Percentiles rank a stretch among this genome's conserved stretches.
Conservation (phyloP, 2,888 invertebrate species). For the Caenorhabditis sp. region DNA sequence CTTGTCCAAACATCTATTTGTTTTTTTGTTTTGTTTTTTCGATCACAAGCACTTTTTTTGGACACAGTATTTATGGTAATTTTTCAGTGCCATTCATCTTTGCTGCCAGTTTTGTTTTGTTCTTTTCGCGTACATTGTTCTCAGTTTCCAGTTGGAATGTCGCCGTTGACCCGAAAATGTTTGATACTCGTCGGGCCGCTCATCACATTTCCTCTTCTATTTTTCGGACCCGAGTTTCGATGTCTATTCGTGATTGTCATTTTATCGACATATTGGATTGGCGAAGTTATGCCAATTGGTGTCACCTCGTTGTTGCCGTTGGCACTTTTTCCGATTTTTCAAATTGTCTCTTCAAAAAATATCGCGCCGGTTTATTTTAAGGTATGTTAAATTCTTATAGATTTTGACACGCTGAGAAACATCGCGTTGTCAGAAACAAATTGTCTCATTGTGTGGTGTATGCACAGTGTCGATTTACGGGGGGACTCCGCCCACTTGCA, state of each 20-base stretch:
- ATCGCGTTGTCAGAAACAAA: not conserved
- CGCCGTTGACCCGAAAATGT: not conserved
- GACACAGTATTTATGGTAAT: too few species aligned
- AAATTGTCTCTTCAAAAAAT: slow-evolving; percentile 43
- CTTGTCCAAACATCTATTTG: too few species aligned
- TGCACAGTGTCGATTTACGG: too few species aligned
- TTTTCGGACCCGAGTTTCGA: slow-evolving; percentile 18
- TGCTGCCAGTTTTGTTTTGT: too few species aligned
- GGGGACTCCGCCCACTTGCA: too few species aligned
- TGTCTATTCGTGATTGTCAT: slow-evolving; percentile 50
- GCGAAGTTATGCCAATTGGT: slow-evolving; percentile 52
- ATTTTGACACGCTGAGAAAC: not conserved
- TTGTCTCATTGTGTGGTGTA: too few species aligned
- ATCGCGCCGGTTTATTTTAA: slow-evolving; percentile 41
- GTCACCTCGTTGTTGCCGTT: slow-evolving; percentile 55
- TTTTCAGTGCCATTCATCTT: too few species aligned
- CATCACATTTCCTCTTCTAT: not conserved
- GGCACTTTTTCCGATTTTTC: slow-evolving; percentile 53
- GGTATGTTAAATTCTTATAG: slow-evolving; percentile 13
- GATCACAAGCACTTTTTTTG: too few species aligned
- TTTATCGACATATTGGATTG: slow-evolving; percentile 50
- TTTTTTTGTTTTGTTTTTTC: too few species aligned
- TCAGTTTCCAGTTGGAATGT: too few species aligned
- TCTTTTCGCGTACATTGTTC: too few species aligned
- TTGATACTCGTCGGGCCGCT: not conserved